A percentile compares a stretch with the other conserved stretches of the same genome.
Evolutionary conservation across 2,888 invertebrate species (phyloP).

Genomic region (Tenthredo distinguenda): DNA sequence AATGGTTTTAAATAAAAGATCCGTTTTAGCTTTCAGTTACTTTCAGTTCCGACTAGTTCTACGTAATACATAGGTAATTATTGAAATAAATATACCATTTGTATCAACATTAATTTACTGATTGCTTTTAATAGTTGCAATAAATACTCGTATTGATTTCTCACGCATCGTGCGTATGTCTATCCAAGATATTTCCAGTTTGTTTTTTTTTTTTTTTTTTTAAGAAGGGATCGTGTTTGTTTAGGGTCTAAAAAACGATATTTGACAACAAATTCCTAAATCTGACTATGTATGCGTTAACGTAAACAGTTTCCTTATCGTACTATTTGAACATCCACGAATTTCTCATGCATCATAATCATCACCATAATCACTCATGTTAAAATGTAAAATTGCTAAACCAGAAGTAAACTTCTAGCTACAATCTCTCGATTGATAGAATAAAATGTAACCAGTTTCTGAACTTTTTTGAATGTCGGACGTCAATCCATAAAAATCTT

Average conservation of each 20-base stretch:
- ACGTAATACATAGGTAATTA: conserved; percentile 60
- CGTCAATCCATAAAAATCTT: conserved; percentile 99
- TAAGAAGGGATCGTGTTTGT: not conserved
- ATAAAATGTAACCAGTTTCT: conserved; percentile 99
- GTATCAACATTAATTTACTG: conserved; percentile 37
- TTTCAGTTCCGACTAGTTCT: conserved; percentile 71
- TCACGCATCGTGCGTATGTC: not conserved
- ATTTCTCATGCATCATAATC: conserved; percentile 57
- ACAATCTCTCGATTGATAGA: conserved; percentile 97
- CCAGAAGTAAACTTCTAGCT: conserved; percentile 67
- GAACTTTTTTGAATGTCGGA: conserved; percentile 99
- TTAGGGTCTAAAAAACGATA: not conserved
- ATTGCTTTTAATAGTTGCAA: conserved; percentile 39
- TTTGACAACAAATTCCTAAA: conserved; percentile 21
- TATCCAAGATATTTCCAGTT: not conserved
- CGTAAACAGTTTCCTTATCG: conserved; percentile 56
- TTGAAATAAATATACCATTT: conserved; percentile 60
- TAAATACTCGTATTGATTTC: conserved; percentile 43
- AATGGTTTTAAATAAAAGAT: conserved; percentile 61
- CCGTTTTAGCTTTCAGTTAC: conserved; percentile 62
- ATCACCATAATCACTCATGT: conserved; percentile 52
- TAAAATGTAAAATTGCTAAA: conserved; percentile 64
- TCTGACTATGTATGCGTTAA: conserved; percentile 29
- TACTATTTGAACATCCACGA: conserved; percentile 56
- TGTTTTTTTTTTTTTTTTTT: not conserved